Evolutionary conservation across 1,140 invertebrate species (phyloP).

Genomic region (Macrostomum lignano): DNA sequence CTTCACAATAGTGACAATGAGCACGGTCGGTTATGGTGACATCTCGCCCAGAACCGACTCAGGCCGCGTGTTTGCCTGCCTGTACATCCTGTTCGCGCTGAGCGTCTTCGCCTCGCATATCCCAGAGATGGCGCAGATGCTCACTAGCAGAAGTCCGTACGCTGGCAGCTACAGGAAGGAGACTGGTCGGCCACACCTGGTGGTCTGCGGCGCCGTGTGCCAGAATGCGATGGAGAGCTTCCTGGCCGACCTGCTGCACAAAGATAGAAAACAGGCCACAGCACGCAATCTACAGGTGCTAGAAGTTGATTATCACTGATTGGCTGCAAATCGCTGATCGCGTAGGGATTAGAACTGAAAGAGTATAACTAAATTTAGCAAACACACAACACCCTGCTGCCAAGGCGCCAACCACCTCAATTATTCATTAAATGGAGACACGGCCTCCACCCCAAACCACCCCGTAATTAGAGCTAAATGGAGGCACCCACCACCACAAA

Average conservation of each 20-base stretch:
- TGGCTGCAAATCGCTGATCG: too few species aligned
- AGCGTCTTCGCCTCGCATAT: slow-evolving; percentile 34
- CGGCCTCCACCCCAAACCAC: too few species aligned
- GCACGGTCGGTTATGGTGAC: slow-evolving; percentile 88
- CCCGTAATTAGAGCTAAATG: too few species aligned
- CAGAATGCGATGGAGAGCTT: slow-evolving; percentile 6
- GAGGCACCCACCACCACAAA: too few species aligned
- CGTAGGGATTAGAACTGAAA: too few species aligned
- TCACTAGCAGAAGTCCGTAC: slow-evolving; percentile 5
- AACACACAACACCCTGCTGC: too few species aligned
- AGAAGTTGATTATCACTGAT: too few species aligned
- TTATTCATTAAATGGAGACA: too few species aligned
- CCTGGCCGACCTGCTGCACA: slow-evolving; percentile 7
- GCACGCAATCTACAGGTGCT: too few species aligned
- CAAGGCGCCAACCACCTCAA: too few species aligned
- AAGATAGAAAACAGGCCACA: slow-evolving; percentile 7
- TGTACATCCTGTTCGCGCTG: slow-evolving; percentile 94
- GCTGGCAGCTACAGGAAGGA: slow-evolving; percentile 4
- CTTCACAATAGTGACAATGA: slow-evolving; percentile 95
- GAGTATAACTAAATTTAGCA: too few species aligned
- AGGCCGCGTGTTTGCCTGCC: slow-evolving; percentile 81
- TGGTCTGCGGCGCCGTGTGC: slow-evolving; percentile 8
- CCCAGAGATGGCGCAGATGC: slow-evolving; percentile 7
- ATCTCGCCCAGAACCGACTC: slow-evolving; percentile 80
- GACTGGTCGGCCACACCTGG: slow-evolving; percentile 7